A percentile compares a stretch with the other conserved stretches of the same genome.
Evolutionary conservation across 2,113 vertebrate genomes (phyloP).

Genomic region (Daboia siamensis): DNA sequence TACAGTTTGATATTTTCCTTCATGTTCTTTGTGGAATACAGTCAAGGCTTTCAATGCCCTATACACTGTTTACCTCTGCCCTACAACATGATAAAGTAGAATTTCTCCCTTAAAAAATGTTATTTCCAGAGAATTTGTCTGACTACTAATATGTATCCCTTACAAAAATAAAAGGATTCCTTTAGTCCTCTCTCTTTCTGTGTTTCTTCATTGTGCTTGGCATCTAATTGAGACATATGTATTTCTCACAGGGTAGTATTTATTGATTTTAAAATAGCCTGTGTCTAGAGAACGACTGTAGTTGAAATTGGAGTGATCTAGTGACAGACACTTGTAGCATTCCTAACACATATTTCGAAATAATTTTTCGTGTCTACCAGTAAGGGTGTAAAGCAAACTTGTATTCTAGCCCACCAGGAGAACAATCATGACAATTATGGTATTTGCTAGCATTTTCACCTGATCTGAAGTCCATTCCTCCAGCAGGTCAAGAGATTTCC

Average conservation of each 20-base stretch:
- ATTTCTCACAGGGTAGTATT: neutral
- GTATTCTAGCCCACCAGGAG: too few relatives aligned
- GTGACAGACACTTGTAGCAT: neutral
- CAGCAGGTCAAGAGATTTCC: too few relatives aligned
- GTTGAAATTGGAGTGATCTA: neutral
- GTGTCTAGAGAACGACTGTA: neutral
- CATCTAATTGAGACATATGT: neutral
- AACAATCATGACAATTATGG: too few relatives aligned
- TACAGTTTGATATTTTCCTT: neutral
- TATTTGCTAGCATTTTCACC: too few relatives aligned
- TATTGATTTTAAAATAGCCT: neutral
- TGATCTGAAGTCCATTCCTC: too few relatives aligned
- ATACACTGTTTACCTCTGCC: neutral
- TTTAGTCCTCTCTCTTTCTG: neutral
- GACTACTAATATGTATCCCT: neutral
- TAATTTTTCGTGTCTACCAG: too few relatives aligned
- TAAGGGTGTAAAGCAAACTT: too few relatives aligned
- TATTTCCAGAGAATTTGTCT: neutral
- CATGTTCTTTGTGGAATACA: neutral
- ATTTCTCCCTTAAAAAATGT: neutral
- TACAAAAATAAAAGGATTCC: conserved; percentile 5
- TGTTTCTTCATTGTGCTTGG: neutral
- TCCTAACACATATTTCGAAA: neutral
- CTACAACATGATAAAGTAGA: neutral
- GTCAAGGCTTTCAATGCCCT: neutral